Conservation (phyloP, 2,888 invertebrate genomes). For the Oscheius sp. region DNA sequence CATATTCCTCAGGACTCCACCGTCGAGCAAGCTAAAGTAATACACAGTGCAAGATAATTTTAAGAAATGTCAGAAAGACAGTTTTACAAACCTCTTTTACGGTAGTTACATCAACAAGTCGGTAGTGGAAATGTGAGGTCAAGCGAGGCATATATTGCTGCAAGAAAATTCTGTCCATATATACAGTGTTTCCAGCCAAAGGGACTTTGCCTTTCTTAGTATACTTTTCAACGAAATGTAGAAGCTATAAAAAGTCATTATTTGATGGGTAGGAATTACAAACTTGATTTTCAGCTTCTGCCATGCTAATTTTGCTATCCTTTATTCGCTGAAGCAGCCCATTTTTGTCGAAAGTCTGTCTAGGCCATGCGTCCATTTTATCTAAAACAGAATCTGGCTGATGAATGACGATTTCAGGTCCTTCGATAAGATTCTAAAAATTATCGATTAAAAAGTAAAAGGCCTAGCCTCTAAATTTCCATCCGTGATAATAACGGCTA, state of each 20-base stretch:
- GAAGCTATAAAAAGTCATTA: conserved; percentile 73
- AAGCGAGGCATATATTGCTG: conserved; percentile 83
- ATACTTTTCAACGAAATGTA: conserved; percentile 80
- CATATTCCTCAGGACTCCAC: conserved; percentile 78
- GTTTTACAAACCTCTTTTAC: conserved; percentile 84
- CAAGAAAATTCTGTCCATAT: conserved; percentile 52
- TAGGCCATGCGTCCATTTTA: conserved; percentile 86
- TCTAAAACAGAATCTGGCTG: conserved; percentile 80
- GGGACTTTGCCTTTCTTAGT: conserved; percentile 71
- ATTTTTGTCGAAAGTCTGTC: conserved; percentile 82
- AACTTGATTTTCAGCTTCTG: conserved; percentile 37
- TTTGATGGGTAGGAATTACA: too few relatives aligned
- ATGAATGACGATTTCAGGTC: conserved; percentile 81
- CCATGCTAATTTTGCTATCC: conserved; percentile 37
- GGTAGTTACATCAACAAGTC: conserved; percentile 89
- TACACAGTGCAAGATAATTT: too few relatives aligned
- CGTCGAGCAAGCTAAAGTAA: conserved; percentile 57
- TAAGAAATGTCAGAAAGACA: too few relatives aligned
- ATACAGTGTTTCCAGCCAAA: conserved; percentile 65
- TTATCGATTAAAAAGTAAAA: neutral
- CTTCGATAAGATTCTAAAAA: conserved; percentile 45
- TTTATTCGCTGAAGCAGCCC: conserved; percentile 81
- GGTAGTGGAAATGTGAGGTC: conserved; percentile 84
- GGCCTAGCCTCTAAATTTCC: conserved; percentile 59
- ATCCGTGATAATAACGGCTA: conserved; percentile 88